Evolutionary conservation across 1,140 invertebrate genomes (phyloP).

Genomic region (Drosophila bipectinata): DNA sequence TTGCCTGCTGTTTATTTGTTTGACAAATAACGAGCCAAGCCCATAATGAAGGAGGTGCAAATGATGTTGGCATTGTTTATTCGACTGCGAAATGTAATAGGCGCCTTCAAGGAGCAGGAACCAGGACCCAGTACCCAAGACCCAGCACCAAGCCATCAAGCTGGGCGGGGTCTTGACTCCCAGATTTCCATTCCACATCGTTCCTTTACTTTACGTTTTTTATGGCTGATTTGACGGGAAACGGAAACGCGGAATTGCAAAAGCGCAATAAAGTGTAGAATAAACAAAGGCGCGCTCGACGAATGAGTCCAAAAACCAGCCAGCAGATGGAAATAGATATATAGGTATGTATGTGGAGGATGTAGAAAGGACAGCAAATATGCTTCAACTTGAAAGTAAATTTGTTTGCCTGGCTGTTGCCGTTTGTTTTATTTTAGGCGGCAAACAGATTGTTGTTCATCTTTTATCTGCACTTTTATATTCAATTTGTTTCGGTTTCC

Average conservation of each 20-base stretch:
- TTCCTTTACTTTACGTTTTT: slow-evolving; percentile 47
- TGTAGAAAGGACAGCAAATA: slow-evolving; percentile 12
- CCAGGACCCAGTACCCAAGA: background rate
- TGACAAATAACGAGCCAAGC: slow-evolving; percentile 78
- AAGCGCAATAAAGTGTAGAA: slow-evolving; percentile 82
- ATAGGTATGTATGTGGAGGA: background rate
- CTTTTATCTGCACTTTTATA: slow-evolving; percentile 30
- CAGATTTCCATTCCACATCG: slow-evolving; percentile 37
- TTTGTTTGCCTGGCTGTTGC: slow-evolving; percentile 63
- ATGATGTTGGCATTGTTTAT: slow-evolving; percentile 82
- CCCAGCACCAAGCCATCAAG: slow-evolving; percentile 20
- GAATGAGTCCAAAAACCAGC: slow-evolving; percentile 42
- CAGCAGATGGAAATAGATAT: slow-evolving; percentile 26
- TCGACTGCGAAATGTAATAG: slow-evolving; percentile 82
- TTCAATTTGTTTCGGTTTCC: slow-evolving; percentile 29
- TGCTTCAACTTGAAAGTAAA: slow-evolving; percentile 78
- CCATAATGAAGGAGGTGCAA: slow-evolving; percentile 82
- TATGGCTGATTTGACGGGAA: slow-evolving; percentile 82
- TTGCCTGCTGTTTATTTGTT: slow-evolving; percentile 75
- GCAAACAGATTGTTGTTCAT: slow-evolving; percentile 40
- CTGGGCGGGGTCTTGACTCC: slow-evolving; percentile 67
- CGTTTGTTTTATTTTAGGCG: slow-evolving; percentile 35
- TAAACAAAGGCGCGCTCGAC: slow-evolving; percentile 77
- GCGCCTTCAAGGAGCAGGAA: slow-evolving; percentile 47
- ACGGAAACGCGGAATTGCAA: slow-evolving; percentile 81